These are phyloP conservation scores for Psittacula cyanocephala DNA, from an alignment of 2,113 vertebrate species.

Conservation along the genomic window DNA sequence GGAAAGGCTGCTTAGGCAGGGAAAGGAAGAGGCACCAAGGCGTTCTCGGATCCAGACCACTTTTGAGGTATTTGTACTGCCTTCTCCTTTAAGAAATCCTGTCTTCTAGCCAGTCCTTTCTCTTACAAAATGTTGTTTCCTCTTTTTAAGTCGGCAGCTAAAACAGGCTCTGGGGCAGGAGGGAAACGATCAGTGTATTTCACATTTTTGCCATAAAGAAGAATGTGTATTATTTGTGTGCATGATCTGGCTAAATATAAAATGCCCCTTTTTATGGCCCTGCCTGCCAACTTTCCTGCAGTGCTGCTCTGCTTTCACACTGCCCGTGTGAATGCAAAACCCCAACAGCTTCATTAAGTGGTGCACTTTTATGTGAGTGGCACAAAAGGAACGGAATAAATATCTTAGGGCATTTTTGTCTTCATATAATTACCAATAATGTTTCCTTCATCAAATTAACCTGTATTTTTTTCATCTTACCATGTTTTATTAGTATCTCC, in stretches of 20 bases:
- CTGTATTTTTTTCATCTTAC: not conserved
- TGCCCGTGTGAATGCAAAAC: not conserved
- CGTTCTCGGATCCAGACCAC: rapidly evolving
- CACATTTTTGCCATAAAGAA: rapidly evolving
- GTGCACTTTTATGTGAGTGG: not conserved
- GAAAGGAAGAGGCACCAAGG: not conserved
- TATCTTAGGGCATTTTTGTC: not conserved
- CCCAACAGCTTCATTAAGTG: not conserved
- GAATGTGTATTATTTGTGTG: rapidly evolving
- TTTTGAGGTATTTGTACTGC: not conserved
- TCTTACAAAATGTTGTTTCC: not conserved
- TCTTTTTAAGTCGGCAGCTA: not conserved
- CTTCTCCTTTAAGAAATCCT: not conserved
- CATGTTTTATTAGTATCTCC: not conserved
- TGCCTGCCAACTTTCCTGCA: too few species aligned
- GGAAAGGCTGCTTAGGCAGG: not conserved
- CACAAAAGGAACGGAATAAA: not conserved
- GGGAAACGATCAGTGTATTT: rapidly evolving
- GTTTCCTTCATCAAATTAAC: not conserved
- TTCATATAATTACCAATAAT: not conserved
- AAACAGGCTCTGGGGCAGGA: not conserved
- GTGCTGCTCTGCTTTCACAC: not conserved
- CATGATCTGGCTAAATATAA: rapidly evolving
- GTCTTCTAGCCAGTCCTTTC: not conserved
- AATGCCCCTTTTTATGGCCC: not conserved